These are phyloP conservation scores for Thaumatotibia leucotreta DNA, from an alignment of 1,140 invertebrate genomes.

Conservation along the genomic window DNA sequence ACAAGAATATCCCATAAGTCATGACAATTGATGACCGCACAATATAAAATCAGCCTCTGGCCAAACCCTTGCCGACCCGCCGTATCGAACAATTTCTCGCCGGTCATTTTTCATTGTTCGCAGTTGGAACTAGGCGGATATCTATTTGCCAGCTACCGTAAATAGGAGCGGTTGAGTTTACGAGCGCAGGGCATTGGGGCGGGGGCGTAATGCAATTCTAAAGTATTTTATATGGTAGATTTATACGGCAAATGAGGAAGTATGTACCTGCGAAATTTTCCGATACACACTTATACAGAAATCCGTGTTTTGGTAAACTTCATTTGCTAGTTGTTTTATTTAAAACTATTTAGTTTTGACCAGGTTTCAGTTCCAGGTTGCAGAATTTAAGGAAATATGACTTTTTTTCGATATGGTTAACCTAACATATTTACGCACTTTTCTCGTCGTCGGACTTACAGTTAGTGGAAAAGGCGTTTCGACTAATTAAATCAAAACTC, in stretches of 20 bases:
- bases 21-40: neutral
- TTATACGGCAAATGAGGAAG: neutral
- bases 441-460: no score
- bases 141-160: slow-evolving; percentile 52
- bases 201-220: neutral
- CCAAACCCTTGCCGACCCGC: slow-evolving; percentile 27
- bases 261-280: no score
- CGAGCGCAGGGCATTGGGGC: slow-evolving; percentile 20
- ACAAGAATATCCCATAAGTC: neutral
- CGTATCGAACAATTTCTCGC: slow-evolving; percentile 60
- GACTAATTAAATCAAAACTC: no score
- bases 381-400: no score
- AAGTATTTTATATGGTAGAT: neutral
- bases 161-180: slow-evolving; percentile 60
- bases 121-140: slow-evolving; percentile 34
- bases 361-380: no score
- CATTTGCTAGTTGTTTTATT: no score
- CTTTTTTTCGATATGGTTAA: no score
- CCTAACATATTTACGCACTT: no score
- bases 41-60: neutral
- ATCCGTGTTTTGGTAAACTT: no score
- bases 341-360: no score
- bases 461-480: no score
- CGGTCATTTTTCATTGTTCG: slow-evolving; percentile 74
- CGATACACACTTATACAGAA: no score